A percentile compares a stretch with the other conserved stretches of the same genome.
Evolutionary conservation across 2,113 vertebrate species (phyloP).

Genomic region (Poecile atricapillus): DNA sequence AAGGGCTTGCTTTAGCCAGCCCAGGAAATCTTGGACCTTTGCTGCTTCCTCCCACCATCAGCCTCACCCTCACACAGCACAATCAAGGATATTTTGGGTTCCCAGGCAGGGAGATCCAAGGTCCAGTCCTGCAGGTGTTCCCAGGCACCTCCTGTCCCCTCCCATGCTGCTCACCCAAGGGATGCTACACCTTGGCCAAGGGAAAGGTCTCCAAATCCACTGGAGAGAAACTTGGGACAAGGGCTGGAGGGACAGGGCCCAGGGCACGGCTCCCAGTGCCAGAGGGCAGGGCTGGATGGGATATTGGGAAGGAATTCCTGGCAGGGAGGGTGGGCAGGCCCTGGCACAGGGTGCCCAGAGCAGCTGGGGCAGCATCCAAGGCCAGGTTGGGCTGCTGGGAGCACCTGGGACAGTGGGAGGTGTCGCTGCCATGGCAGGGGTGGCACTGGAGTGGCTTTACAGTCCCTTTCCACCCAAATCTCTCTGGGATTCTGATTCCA

Average conservation of each 20-base stretch:
- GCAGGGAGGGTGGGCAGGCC: rapidly evolving
- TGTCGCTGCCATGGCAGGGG: neutral
- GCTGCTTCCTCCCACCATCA: no score
- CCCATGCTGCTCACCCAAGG: neutral
- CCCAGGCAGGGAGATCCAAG: rapidly evolving
- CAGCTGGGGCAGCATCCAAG: neutral
- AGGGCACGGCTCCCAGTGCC: neutral
- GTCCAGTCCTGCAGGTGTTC: neutral
- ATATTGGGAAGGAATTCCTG: rapidly evolving
- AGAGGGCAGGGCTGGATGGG: neutral
- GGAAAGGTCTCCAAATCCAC: neutral
- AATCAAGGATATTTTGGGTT: neutral
- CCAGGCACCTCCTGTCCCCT: neutral
- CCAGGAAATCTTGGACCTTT: neutral
- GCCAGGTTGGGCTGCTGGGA: neutral
- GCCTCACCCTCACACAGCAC: neutral
- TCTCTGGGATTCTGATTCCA: neutral
- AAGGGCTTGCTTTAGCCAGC: neutral
- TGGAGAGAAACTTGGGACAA: neutral
- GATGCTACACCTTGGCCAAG: neutral
- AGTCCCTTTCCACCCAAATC: neutral
- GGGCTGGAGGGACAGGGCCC: rapidly evolving
- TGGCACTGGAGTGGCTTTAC: rapidly evolving
- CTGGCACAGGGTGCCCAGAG: neutral
- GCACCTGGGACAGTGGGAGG: neutral